Conservation (phyloP, 2,888 invertebrate genomes). For the Noctua janthina region DNA sequence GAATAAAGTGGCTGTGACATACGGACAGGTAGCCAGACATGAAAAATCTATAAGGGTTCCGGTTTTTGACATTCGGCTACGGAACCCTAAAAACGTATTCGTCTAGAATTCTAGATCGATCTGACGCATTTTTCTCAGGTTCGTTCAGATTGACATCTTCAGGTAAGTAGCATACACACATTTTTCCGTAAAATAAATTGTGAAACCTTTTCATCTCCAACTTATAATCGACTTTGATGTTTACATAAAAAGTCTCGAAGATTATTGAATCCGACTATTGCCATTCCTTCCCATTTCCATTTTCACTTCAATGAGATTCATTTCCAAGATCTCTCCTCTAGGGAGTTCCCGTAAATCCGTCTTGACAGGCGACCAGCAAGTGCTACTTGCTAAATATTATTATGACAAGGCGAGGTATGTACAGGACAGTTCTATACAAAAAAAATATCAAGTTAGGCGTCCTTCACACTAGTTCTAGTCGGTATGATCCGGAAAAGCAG, state of each 20-base stretch:
- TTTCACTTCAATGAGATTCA: slow-evolving; percentile 41
- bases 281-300: slow-evolving; percentile 34
- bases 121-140: background rate
- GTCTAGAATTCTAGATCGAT: background rate
- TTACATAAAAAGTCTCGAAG: slow-evolving; percentile 7
- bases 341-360: slow-evolving; percentile 25
- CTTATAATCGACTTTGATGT: background rate
- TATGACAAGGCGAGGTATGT: background rate
- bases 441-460: background rate
- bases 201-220: background rate
- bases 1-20: no score
- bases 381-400: slow-evolving; percentile 5
- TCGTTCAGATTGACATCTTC: background rate
- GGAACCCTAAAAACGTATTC: background rate
- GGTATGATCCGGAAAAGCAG: background rate
- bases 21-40: no score
- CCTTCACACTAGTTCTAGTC: background rate
- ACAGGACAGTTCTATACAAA: background rate
- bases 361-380: slow-evolving; percentile 3
- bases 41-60: no score
- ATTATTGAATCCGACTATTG: slow-evolving; percentile 23
- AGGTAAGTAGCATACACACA: no score
- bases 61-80: no score
- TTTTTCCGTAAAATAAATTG: background rate
- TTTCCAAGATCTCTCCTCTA: slow-evolving; percentile 18